Conservation (phyloP, 2,113 vertebrate genomes). For the Stegastes partitus region DNA sequence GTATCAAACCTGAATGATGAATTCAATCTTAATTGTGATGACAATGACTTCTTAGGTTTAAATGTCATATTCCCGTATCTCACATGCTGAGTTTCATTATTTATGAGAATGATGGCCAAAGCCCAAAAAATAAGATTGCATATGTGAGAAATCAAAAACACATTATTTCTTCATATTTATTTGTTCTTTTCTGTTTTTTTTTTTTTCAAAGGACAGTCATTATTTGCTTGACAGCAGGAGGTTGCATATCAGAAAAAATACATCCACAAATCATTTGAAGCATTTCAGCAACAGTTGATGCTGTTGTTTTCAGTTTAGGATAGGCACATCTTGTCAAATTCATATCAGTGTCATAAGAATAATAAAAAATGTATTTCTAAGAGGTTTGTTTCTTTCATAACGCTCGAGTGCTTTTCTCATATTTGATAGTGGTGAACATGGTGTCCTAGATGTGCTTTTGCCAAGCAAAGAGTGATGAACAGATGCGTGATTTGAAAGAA, state of each 20-base stretch:
- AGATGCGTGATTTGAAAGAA: slow-evolving; percentile 40
- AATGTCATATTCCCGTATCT: background rate
- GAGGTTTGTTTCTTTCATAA: slow-evolving; percentile 21
- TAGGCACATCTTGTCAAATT: slow-evolving; percentile 1
- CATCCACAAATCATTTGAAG: background rate
- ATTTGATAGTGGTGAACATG: slow-evolving; percentile 12
- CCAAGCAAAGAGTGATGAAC: slow-evolving; percentile 37
- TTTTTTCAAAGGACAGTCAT: background rate
- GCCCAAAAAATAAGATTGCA: background rate
- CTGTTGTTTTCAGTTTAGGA: background rate
- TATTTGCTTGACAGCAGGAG: background rate
- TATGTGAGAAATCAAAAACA: background rate
- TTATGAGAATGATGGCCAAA: background rate
- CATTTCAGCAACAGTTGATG: background rate
- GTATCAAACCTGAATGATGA: background rate
- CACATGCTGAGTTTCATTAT: background rate
- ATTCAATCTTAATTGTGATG: background rate
- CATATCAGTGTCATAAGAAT: background rate
- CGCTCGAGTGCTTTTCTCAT: slow-evolving; percentile 9
- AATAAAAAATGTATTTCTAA: background rate
- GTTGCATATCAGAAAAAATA: background rate
- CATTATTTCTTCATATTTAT: background rate
- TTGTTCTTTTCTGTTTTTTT: no score
- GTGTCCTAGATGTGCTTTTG: slow-evolving; percentile 42
- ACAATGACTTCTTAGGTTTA: background rate